phyloP scores from a whole-genome alignment of 2,888 invertebrate genomes.

The Empis livida region DNA sequence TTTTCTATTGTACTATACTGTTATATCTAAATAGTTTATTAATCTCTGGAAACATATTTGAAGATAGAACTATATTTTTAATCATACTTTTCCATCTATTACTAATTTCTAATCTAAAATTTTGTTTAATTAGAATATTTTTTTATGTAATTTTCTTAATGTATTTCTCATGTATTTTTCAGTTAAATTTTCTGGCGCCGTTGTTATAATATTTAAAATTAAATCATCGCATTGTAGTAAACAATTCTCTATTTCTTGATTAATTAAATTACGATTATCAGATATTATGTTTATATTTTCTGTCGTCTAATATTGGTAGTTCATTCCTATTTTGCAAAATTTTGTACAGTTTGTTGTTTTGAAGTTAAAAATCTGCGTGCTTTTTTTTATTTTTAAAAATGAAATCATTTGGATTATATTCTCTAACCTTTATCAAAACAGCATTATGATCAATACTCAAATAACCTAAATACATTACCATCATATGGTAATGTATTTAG shows the following conservation, averaged over 20 bases:
- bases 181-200: neutral
- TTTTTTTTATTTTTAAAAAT: neutral
- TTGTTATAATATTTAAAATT: neutral
- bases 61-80: neutral
- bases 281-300: neutral
- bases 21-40: conserved; percentile 1
- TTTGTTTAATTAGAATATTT: neutral
- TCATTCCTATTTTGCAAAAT: neutral
- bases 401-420: neutral
- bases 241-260: neutral
- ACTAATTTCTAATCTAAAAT: neutral
- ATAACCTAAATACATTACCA: too few relatives aligned
- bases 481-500: neutral
- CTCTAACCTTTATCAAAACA: neutral
- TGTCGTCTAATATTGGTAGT: neutral
- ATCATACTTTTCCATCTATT: neutral
- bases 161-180: too few relatives aligned
- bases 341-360: neutral
- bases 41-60: neutral
- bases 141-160: neutral
- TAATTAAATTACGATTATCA: neutral
- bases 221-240: neutral
- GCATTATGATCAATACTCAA: too few relatives aligned
- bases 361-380: neutral
- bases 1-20: neutral